Base-by-base conservation (phyloP, 2,113 vertebrate species). In the Spizaetus ornatus region DNA sequence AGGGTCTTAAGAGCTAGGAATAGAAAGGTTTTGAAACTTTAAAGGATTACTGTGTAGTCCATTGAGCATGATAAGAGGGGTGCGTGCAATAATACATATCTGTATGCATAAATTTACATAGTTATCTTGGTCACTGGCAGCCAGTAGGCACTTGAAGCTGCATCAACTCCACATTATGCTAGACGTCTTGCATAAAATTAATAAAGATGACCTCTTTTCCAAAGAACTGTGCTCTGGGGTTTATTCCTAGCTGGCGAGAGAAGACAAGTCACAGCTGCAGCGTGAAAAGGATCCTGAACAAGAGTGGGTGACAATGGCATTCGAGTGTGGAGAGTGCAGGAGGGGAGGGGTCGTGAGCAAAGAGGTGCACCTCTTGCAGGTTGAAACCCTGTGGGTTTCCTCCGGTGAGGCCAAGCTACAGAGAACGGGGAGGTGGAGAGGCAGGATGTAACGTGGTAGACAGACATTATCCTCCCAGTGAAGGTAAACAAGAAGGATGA, bases 391-490 rank as follows among this genome's bases (percentile, higher is more conserved):
- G 14, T 16, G n/a, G 25, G 31, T 63, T 71, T 72, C 50, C 42
- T 79, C 42, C 3, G 1, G 36, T 16, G 22, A 72, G 42, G 47
- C 27, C 0, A 0, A 3, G 18, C 65, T 65, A 20, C 32, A 65
- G 81, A 65, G 27, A 29, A 43, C 0, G 0, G 43, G 36, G 17
- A 72, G 32, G 58, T 12, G 22, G 43, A 26, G 43, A 65, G 50
- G 20, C 65, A 36, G 71, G 42, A 36, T n/a, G 29, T 23, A 31
- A 20, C 42, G 8, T 3, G 15, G 56, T 58, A 50, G 56, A 29
- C 36, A 63, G 62, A 55, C 25, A 4, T 36, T 56, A 47, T 40
- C 52, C 59, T 53, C 29, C 16, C 40, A 45, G 50, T 13, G 43
- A 26, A 47, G 43, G 63, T 65, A 58, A 72, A 70, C 4, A 9